Conservation (phyloP, 2,113 vertebrate genomes). For the Hyperoodon ampullatus region DNA sequence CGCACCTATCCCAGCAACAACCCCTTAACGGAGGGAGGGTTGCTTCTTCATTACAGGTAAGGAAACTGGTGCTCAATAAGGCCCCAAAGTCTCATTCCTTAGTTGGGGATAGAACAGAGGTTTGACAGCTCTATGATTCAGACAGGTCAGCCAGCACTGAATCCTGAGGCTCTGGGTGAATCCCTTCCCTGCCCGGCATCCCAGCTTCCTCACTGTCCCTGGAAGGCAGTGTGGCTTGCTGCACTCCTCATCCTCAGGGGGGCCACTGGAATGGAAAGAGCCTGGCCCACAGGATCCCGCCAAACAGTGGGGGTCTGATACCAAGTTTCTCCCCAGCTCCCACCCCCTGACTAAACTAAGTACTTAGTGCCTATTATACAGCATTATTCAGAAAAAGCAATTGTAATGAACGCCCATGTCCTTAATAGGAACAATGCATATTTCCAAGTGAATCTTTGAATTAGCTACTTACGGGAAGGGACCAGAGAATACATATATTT, state of each 20-base stretch:
- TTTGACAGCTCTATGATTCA: not conserved
- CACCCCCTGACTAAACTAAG: not conserved
- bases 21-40: not conserved
- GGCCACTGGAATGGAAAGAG: not conserved
- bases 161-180: not conserved
- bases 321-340: not conserved
- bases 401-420: not conserved
- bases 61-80: not conserved
- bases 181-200: accelerated
- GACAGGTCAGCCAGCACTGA: not conserved
- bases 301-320: not conserved
- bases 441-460: not conserved
- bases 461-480: not conserved
- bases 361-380: not conserved
- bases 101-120: not conserved
- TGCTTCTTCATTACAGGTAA: not conserved
- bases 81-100: not conserved
- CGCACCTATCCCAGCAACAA: not conserved
- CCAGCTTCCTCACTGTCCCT: accelerated
- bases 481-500: not conserved
- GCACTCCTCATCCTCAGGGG: accelerated
- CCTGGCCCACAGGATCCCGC: not conserved
- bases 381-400: not conserved
- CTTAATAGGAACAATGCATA: not conserved
- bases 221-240: not conserved